Evolutionary conservation across 2,888 invertebrate genomes (phyloP).

Genomic region (Clusia tigrina): DNA sequence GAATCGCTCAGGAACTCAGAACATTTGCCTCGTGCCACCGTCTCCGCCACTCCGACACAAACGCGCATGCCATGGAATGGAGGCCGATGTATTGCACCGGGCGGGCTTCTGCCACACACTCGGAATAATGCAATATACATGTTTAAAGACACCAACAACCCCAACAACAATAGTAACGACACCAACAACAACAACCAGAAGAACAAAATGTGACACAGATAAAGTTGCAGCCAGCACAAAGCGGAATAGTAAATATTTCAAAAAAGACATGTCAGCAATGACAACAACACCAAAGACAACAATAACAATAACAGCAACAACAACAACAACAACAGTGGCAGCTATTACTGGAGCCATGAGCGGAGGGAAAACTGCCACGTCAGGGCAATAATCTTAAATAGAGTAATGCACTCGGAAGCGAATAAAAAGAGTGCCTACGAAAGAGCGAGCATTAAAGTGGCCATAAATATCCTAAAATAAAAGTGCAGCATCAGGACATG

Average conservation of each 20-base stretch:
- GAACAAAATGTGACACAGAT: conserved; percentile 9
- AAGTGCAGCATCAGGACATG: neutral
- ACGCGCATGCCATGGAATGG: neutral
- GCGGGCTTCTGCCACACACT: neutral
- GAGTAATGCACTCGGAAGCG: conserved; percentile 17
- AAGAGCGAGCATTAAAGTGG: neutral
- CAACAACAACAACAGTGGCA: neutral
- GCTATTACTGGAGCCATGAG: too few relatives aligned
- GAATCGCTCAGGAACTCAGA: too few relatives aligned
- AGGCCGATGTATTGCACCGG: conserved; percentile 2
- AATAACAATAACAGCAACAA: neutral
- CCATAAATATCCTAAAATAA: neutral
- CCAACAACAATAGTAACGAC: neutral
- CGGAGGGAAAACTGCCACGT: conserved; percentile 6
- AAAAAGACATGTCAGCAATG: neutral
- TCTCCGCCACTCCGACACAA: neutral
- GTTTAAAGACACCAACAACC: neutral
- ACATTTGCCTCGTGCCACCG: conserved; percentile 2
- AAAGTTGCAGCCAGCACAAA: neutral
- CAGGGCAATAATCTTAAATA: conserved; percentile 8
- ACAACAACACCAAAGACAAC: neutral
- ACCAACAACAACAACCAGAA: neutral
- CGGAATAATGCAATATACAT: neutral
- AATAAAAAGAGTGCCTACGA: neutral
- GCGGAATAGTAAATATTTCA: neutral